These are phyloP conservation scores for Macrosiphum euphorbiae DNA, from an alignment of 2,888 invertebrate species.

Conservation along the genomic window DNA sequence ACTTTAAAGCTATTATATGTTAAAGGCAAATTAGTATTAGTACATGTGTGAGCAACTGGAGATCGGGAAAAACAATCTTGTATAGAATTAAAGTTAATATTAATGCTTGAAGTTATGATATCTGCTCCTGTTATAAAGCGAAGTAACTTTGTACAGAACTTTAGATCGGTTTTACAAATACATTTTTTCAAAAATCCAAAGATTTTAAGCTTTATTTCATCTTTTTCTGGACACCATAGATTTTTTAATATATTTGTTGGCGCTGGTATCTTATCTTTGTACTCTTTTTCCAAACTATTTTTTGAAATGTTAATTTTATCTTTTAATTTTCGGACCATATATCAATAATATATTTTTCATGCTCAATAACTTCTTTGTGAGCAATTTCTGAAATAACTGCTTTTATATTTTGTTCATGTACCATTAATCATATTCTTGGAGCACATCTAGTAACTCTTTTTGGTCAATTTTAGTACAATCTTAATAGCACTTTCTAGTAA, in stretches of 20 bases:
- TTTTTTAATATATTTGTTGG: neutral
- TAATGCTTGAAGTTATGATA: neutral
- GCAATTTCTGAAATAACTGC: too few species aligned
- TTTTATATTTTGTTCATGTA: too few species aligned
- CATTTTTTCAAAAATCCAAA: neutral
- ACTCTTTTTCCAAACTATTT: neutral
- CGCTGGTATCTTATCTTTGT: neutral
- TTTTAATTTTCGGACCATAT: neutral
- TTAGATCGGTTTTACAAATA: neutral
- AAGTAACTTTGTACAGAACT: neutral
- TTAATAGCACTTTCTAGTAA: neutral
- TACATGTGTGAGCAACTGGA: conserved; percentile 3
- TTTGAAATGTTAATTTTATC: neutral
- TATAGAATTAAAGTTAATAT: neutral
- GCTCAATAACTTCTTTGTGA: too few species aligned
- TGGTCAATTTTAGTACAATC: too few species aligned
- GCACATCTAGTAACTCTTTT: neutral
- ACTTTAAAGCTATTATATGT: neutral
- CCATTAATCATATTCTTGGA: too few species aligned
- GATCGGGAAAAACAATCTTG: neutral
- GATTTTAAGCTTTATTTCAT: neutral
- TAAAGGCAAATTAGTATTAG: neutral
- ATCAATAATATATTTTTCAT: neutral
- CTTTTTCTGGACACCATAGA: neutral
- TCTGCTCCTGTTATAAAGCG: neutral